These are phyloP conservation scores for Phymastichus coffea DNA, from an alignment of 1,140 invertebrate species.

Conservation along the genomic window DNA sequence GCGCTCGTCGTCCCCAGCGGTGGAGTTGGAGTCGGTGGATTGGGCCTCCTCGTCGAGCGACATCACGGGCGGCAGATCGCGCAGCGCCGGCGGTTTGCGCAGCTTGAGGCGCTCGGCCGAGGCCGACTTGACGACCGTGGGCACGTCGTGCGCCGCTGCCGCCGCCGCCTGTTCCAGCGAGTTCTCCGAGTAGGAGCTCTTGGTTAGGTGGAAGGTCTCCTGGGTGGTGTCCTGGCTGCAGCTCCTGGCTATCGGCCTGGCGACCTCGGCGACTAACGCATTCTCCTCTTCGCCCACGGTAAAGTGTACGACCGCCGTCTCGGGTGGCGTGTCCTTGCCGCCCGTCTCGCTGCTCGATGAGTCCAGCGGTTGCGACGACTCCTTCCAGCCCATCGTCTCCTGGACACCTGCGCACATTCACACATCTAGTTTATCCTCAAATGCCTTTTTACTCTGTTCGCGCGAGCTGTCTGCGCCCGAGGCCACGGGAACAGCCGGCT, in stretches of 20 bases:
- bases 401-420: conserved; percentile 45
- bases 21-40: conserved; percentile 60
- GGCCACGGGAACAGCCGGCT: too few species aligned
- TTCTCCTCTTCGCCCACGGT: conserved; percentile 42
- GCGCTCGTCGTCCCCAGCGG: conserved; percentile 53
- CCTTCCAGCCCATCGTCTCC: conserved; percentile 51
- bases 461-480: too few species aligned
- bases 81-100: conserved; percentile 36
- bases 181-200: conserved; percentile 56
- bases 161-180: conserved; percentile 35
- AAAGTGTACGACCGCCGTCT: conserved; percentile 45
- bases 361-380: conserved; percentile 51
- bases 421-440: conserved; percentile 34
- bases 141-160: not conserved
- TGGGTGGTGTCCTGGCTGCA: conserved; percentile 49
- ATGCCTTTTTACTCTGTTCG: too few species aligned
- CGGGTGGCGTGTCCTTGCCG: conserved; percentile 51
- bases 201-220: conserved; percentile 35
- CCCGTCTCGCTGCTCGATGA: conserved; percentile 53
- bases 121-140: not conserved
- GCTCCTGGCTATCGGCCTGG: conserved; percentile 40
- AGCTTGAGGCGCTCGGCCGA: conserved; percentile 13
- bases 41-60: conserved; percentile 55
- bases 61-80: conserved; percentile 44
- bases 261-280: not conserved